A percentile compares a stretch with the other conserved stretches of the same genome.
phyloP scores from a whole-genome alignment of 37 sponge, comb jelly and placozoan genomes.

The Oscarella lobularis region DNA sequence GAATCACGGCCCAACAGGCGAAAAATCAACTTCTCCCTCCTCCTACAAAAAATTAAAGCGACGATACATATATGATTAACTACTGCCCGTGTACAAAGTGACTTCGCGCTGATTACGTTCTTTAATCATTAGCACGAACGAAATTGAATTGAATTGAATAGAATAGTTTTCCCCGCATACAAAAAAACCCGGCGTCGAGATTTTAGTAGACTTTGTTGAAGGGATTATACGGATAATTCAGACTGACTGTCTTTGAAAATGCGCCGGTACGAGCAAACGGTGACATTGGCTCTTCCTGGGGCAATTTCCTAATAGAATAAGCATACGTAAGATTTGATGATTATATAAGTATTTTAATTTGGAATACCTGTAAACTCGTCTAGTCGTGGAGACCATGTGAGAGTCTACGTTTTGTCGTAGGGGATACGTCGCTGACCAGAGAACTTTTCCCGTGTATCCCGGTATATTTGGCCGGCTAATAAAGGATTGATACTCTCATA shows the following conservation, averaged over 20 bases:
- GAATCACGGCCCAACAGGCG: slow-evolving; percentile 79
- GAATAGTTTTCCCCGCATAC: too few relatives aligned
- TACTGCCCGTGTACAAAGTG: too few relatives aligned
- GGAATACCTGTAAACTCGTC: not conserved
- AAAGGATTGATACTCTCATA: too few relatives aligned
- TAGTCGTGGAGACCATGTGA: not conserved
- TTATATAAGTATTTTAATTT: too few relatives aligned
- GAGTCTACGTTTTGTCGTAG: not conserved
- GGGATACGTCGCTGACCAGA: not conserved
- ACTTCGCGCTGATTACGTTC: too few relatives aligned
- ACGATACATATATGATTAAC: too few relatives aligned
- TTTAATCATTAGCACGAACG: too few relatives aligned
- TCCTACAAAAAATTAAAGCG: too few relatives aligned
- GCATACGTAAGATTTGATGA: too few relatives aligned
- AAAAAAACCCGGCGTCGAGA: too few relatives aligned
- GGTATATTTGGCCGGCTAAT: not conserved
- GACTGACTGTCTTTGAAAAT: slow-evolving; percentile 53
- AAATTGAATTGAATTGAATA: too few relatives aligned
- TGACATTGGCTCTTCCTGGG: slow-evolving; percentile 34
- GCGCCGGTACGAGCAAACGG: slow-evolving; percentile 43
- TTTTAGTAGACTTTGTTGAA: slow-evolving; percentile 42
- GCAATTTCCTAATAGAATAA: slow-evolving; percentile 33
- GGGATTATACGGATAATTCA: slow-evolving; percentile 53
- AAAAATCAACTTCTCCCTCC: too few relatives aligned
- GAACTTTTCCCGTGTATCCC: not conserved